A percentile compares a stretch with the other conserved stretches of the same genome.
Evolutionary conservation across 2,113 vertebrate species (phyloP).

Genomic region (Pipra filicauda): DNA sequence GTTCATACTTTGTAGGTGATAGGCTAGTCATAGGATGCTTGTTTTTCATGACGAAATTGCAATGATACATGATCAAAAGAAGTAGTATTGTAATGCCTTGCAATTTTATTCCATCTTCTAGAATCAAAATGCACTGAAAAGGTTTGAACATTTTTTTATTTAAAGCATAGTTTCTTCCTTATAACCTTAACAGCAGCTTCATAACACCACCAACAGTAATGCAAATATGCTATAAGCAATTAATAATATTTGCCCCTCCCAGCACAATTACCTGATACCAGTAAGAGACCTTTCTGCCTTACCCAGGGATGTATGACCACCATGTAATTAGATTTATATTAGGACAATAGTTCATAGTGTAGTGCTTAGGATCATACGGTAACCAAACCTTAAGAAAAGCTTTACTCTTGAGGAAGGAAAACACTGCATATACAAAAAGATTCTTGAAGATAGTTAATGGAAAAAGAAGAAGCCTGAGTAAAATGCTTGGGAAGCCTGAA

Average conservation of each 20-base stretch:
- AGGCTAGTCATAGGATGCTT: neutral
- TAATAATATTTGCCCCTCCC: neutral
- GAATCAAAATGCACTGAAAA: neutral
- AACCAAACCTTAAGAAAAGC: neutral
- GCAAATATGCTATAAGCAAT: neutral
- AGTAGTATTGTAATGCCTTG: neutral
- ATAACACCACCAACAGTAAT: neutral
- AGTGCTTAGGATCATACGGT: neutral
- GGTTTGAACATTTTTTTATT: neutral
- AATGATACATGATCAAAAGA: neutral
- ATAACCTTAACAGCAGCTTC: neutral
- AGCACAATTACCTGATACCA: neutral
- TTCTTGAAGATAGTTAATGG: neutral
- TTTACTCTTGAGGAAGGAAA: neutral
- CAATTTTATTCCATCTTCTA: neutral
- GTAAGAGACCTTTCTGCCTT: neutral
- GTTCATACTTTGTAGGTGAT: neutral
- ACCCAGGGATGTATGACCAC: neutral
- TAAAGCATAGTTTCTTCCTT: neutral
- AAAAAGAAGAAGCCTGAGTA: neutral
- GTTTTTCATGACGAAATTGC: neutral
- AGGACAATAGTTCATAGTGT: neutral
- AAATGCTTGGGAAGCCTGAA: neutral
- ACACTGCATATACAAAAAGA: neutral
- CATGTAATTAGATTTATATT: neutral